Percentiles rank a stretch among this genome's conserved stretches.
These are phyloP conservation scores for Spodoptera frugiperda DNA, from an alignment of 1,140 invertebrate genomes.

Conservation along the genomic window DNA sequence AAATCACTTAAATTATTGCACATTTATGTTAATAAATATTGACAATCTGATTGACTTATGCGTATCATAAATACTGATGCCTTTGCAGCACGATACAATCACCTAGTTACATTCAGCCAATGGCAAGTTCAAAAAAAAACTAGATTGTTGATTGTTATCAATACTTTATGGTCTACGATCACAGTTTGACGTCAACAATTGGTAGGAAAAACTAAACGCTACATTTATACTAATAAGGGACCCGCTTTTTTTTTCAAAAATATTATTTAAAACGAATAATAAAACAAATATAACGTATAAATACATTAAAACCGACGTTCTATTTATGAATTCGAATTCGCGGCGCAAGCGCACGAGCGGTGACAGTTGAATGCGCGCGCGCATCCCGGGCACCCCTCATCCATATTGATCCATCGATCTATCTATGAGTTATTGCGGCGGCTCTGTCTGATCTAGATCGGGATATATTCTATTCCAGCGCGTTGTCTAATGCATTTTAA, in stretches of 20 bases:
- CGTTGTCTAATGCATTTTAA: slow-evolving; percentile 47
- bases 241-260: no score
- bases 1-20: slow-evolving; percentile 22
- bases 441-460: slow-evolving; percentile 66
- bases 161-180: not conserved
- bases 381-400: slow-evolving; percentile 65
- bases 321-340: slow-evolving; percentile 44
- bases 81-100: not conserved
- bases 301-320: slow-evolving; percentile 30
- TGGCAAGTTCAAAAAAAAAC: not conserved
- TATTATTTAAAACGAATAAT: not conserved
- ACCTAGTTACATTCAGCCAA: not conserved
- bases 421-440: slow-evolving; percentile 62
- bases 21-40: slow-evolving; percentile 19
- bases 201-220: no score
- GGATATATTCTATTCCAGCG: slow-evolving; percentile 32
- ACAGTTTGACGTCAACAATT: not conserved
- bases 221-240: no score
- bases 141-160: not conserved
- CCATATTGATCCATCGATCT: slow-evolving; percentile 72
- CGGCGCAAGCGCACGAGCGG: slow-evolving; percentile 42
- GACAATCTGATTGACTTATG: slow-evolving; percentile 21
- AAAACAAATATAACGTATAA: slow-evolving; percentile 34
- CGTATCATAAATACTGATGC: slow-evolving; percentile 14
- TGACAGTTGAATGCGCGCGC: slow-evolving; percentile 63